Base-by-base conservation (phyloP, 2,888 invertebrate species). In the Nomada lathburiana region DNA sequence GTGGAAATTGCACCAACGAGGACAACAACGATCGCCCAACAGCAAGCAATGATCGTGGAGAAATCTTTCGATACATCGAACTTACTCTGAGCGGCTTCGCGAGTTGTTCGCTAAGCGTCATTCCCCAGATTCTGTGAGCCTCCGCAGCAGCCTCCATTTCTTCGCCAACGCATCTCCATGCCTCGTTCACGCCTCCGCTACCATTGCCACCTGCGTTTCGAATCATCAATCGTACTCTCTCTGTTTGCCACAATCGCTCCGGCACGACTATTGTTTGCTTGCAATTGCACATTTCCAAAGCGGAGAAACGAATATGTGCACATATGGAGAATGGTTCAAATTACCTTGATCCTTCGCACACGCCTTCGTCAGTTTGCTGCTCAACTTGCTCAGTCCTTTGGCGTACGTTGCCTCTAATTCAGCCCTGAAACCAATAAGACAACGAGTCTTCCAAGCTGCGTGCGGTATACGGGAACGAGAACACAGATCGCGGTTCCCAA, bases 61-160 rank as follows among this genome's bases (percentile, higher is more conserved):
- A 7, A 36, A 26, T 4, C 5, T 2, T 44, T 44, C 26, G 26
- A 26, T 1, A 2, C 11, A 44, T 11, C 1, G 1, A 44, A 90
- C 92, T 94, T 92, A 96, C 96, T 94, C 96, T 97, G 91, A 98
- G 95, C 70, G 98, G 98, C 94, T 98, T 98, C 42, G 98, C 97
- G 82, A 98, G 96, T 93, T 98, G 98, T 88, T 98, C 98, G 80
- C 96, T 94, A 59, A 98, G 94, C 55, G 97, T 96, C 86, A 95
- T 95, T 76, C 97, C 97, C 94, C 98, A 96, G 92, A 96, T 96
- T 92, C 98, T 97, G 95, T 98, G 98, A 73, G 97, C 96, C 93
- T 98, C 98, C 52, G 98, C 97, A 90, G 98, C 97, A 86, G 97
- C 96, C 94, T 98, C 98, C 96, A 98, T 97, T 94, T 98, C 98